Percentiles rank a stretch among this genome's conserved stretches.
Conservation (phyloP, 2,113 vertebrate species). For the Anser brachyrhynchus region DNA sequence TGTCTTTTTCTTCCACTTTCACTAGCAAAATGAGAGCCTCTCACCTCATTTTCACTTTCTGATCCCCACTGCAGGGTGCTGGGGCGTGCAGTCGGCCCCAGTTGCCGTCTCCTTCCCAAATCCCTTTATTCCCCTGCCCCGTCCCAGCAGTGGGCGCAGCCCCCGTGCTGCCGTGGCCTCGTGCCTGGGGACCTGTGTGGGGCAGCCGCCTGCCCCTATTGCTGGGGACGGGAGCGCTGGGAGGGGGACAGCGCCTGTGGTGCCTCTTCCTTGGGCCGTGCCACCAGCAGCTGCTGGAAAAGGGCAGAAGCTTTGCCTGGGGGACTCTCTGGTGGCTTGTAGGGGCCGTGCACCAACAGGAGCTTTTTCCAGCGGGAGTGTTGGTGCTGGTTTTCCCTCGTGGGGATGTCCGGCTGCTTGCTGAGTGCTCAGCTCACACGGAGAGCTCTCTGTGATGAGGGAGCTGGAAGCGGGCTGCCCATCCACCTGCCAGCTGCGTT, state of each 20-base stretch:
- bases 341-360: background rate
- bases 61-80: rapidly evolving
- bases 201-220: background rate
- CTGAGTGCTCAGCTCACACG: background rate
- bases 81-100: background rate
- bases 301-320: background rate
- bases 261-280: background rate
- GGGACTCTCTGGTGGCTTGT: background rate
- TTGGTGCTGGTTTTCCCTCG: rapidly evolving
- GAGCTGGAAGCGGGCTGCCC: background rate
- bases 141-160: background rate
- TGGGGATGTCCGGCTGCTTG: rapidly evolving
- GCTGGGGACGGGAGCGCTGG: background rate
- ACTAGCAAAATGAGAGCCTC: background rate
- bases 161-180: background rate
- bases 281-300: background rate
- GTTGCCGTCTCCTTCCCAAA: background rate
- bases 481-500: background rate
- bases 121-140: background rate
- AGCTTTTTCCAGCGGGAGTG: background rate
- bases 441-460: background rate
- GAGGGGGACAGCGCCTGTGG: background rate
- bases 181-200: background rate
- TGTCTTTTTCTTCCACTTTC: background rate
- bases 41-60: rapidly evolving